Evolutionary conservation across 2,797 vertebrate species (phyloP).

Genomic region (Gobio occitaniae): DNA sequence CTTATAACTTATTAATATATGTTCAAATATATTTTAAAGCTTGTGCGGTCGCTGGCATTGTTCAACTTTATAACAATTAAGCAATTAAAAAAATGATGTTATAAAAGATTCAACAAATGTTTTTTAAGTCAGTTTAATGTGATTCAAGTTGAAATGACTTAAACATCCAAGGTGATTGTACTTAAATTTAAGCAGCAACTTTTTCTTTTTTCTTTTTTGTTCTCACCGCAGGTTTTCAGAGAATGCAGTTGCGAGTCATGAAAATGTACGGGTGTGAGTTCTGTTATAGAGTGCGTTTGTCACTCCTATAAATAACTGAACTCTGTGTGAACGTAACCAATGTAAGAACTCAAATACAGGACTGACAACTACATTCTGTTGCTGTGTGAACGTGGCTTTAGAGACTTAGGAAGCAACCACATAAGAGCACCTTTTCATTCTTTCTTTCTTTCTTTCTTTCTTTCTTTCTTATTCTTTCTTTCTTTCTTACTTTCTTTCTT

Average conservation of each 20-base stretch:
- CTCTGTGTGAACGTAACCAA: neutral
- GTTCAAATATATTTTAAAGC: no score
- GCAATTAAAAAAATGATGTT: no score
- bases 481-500: neutral
- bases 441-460: neutral
- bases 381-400: neutral
- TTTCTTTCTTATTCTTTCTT: neutral
- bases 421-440: neutral
- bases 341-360: neutral
- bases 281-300: neutral
- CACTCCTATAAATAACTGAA: neutral
- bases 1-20: no score
- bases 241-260: neutral
- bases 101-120: no score
- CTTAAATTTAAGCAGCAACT: no score
- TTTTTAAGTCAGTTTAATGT: no score
- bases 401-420: neutral
- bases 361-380: neutral
- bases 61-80: no score
- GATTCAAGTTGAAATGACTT: no score
- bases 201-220: no score
- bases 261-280: neutral
- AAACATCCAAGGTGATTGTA: no score
- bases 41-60: no score
- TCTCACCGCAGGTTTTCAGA: neutral